Conservation (phyloP, 30 jellyfish, hydroid and myxozoan genomes). For the Aurelia coerulea region DNA sequence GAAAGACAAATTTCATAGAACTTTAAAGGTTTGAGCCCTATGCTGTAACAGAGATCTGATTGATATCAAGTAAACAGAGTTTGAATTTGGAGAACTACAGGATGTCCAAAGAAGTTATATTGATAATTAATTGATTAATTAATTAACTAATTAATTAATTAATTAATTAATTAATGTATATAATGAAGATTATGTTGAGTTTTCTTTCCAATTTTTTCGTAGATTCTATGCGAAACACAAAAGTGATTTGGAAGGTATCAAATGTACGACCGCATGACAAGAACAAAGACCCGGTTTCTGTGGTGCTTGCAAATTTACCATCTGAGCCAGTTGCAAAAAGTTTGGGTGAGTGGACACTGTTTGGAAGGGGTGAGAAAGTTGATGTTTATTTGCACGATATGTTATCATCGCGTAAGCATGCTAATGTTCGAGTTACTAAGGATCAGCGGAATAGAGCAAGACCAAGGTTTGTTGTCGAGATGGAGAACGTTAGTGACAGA, state of each 20-base stretch:
- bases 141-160: no score
- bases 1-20: no score
- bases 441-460: neutral
- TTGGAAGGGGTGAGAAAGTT: constrained; percentile 67
- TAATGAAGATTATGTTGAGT: no score
- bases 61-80: no score
- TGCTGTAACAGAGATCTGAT: no score
- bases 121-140: no score
- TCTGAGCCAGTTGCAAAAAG: neutral
- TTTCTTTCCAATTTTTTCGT: neutral
- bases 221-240: constrained; percentile 10
- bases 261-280: constrained; percentile 24
- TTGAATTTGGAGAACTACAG: no score
- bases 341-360: constrained; percentile 38
- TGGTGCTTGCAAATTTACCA: constrained; percentile 36
- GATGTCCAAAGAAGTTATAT: no score
- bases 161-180: no score
- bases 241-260: constrained; percentile 40
- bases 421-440: constrained; percentile 11
- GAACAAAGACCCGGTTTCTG: constrained; percentile 34
- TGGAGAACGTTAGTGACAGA: constrained; percentile 39
- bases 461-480: constrained; percentile 29
- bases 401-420: constrained; percentile 51
- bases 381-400: constrained; percentile 65
- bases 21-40: no score